These are phyloP conservation scores for Cheirogaleus major DNA, from an alignment of 2,797 vertebrate species.

Conservation along the genomic window DNA sequence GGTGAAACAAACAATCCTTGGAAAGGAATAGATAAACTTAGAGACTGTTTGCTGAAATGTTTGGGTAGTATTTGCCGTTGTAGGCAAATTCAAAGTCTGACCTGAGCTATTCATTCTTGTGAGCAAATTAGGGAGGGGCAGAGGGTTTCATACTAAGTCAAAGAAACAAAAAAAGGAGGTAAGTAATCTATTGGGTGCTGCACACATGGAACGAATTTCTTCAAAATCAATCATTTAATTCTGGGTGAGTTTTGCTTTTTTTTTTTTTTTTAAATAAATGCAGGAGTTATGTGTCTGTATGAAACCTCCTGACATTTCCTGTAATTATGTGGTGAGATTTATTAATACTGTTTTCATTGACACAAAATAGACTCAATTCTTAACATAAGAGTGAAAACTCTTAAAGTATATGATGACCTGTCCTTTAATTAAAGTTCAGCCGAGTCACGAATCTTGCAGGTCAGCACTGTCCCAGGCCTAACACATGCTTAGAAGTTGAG, in stretches of 20 bases:
- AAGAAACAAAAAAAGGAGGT: conserved; percentile 21
- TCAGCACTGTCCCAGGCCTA: background rate
- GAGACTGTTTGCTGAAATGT: conserved; percentile 57
- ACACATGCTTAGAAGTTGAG: conserved; percentile 48
- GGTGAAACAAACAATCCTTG: conserved; percentile 50
- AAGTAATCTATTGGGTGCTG: conserved; percentile 6
- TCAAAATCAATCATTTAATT: conserved; percentile 42
- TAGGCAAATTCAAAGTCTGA: conserved; percentile 60
- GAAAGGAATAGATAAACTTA: conserved; percentile 32
- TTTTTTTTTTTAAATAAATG: conserved; percentile 32
- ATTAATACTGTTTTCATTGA: conserved; percentile 57
- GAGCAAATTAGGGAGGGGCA: background rate
- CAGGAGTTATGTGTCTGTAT: conserved; percentile 22
- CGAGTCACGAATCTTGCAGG: background rate
- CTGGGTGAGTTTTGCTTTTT: background rate
- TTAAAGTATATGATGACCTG: background rate
- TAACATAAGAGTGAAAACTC: background rate
- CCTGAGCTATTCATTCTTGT: background rate
- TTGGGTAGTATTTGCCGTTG: conserved; percentile 47
- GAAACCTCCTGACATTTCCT: conserved; percentile 69
- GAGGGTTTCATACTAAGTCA: background rate
- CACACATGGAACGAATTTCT: background rate
- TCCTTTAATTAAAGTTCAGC: conserved; percentile 21
- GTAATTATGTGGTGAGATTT: conserved; percentile 57
- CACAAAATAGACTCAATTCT: background rate